Conservation (phyloP, 2,888 invertebrate species). For the Chesias legatella region DNA sequence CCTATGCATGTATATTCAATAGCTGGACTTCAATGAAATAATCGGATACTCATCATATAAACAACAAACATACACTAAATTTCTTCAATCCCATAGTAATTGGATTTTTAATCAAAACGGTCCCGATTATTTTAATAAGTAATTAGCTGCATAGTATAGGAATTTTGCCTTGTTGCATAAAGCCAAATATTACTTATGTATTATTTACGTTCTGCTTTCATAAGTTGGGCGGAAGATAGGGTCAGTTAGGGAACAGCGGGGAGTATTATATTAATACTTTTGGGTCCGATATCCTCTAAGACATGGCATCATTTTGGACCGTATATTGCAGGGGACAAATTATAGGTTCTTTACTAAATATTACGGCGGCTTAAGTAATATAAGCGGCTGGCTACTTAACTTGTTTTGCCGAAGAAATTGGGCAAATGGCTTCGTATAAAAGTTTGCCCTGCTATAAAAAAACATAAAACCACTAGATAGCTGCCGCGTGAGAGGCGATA, state of each 20-base stretch:
- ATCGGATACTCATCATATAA: too few relatives aligned
- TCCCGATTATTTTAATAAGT: too few relatives aligned
- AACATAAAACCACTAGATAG: conserved; percentile 19
- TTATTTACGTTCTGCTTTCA: conserved; percentile 11
- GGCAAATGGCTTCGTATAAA: conserved; percentile 17
- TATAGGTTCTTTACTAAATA: conserved; percentile 27
- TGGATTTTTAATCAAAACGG: too few relatives aligned
- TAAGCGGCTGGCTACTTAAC: conserved; percentile 5
- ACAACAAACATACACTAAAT: too few relatives aligned
- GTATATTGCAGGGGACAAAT: conserved; percentile 32
- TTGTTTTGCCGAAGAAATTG: conserved; percentile 12
- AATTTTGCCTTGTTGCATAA: background rate
- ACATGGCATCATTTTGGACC: conserved; percentile 29
- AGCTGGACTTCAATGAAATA: too few relatives aligned
- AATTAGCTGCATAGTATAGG: too few relatives aligned
- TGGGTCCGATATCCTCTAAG: conserved; percentile 27
- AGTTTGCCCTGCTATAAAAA: conserved; percentile 11
- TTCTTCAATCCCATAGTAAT: too few relatives aligned
- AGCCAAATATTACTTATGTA: background rate
- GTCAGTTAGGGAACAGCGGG: conserved; percentile 27
- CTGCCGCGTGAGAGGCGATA: conserved; percentile 16
- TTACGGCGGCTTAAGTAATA: conserved; percentile 12
- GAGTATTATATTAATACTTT: conserved; percentile 34
- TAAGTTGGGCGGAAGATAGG: conserved; percentile 23
- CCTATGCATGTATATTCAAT: too few relatives aligned